phyloP scores from a whole-genome alignment of 2,888 invertebrate genomes.

The Odontothrips loti region DNA sequence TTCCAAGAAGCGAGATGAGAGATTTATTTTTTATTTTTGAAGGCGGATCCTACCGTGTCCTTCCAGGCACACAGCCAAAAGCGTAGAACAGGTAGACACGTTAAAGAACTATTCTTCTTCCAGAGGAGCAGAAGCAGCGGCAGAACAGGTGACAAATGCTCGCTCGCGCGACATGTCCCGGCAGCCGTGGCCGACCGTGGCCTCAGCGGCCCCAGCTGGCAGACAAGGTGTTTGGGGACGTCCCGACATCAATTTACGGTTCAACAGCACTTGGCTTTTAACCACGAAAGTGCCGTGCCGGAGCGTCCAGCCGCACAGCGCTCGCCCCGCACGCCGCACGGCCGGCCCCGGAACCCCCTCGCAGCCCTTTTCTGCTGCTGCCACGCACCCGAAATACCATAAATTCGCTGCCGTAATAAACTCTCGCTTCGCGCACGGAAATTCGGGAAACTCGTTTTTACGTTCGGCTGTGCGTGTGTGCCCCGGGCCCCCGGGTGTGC shows the following conservation, averaged over 20 bases:
- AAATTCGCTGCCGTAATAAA: conserved; percentile 1
- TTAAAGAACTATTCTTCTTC: conserved; percentile 5
- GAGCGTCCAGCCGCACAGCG: conserved; percentile 12
- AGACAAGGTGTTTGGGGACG: neutral
- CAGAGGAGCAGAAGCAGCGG: neutral
- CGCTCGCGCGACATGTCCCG: neutral
- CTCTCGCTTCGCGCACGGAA: neutral
- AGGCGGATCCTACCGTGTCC: neutral
- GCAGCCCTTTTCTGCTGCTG: neutral
- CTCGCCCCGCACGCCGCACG: too few relatives aligned
- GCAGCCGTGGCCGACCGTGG: neutral
- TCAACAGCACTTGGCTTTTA: conserved; percentile 25
- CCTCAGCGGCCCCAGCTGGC: neutral
- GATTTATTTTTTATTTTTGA: neutral
- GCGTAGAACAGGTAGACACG: neutral
- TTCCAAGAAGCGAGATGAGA: too few relatives aligned
- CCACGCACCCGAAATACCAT: conserved; percentile 1
- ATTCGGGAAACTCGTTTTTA: neutral
- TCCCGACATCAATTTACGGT: neutral
- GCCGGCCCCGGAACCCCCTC: too few relatives aligned
- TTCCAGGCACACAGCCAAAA: too few relatives aligned
- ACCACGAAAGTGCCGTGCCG: neutral
- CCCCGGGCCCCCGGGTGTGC: too few relatives aligned
- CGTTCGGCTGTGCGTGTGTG: neutral
- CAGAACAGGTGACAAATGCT: conserved; percentile 5